Percentiles rank a stretch among this genome's conserved stretches.
Evolutionary conservation across 2,113 vertebrate genomes (phyloP).

Genomic region (Rhinichthys klamathensis): DNA sequence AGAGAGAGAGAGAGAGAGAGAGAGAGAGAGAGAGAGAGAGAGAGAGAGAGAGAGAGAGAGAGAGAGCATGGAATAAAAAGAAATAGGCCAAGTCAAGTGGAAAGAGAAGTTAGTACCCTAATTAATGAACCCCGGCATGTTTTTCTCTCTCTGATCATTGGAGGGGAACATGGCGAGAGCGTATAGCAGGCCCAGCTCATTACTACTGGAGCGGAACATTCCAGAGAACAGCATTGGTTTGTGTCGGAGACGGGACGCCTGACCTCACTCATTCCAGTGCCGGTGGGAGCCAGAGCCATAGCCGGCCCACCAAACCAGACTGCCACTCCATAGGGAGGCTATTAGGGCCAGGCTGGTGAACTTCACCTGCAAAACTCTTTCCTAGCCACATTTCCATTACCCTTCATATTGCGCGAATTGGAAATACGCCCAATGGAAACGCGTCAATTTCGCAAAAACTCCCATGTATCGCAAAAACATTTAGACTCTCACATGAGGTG

Average conservation of each 20-base stretch:
- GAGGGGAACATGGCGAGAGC: conserved; percentile 65
- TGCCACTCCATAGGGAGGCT: conserved; percentile 32
- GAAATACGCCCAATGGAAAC: no score
- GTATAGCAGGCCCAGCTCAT: conserved; percentile 67
- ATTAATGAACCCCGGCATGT: conserved; percentile 50
- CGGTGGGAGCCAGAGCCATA: conserved; percentile 45
- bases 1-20: conserved; percentile 15
- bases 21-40: conserved; percentile 11
- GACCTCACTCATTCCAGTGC: conserved; percentile 48
- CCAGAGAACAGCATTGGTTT: conserved; percentile 66
- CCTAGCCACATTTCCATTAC: no score
- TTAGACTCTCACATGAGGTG: no score
- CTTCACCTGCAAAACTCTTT: not conserved
- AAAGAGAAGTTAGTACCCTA: conserved; percentile 48
- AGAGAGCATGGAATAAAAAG: conserved; percentile 42
- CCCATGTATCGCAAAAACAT: no score
- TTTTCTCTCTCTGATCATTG: conserved; percentile 62
- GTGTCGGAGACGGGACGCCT: conserved; percentile 55
- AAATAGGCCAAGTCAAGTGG: conserved; percentile 11
- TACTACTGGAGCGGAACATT: conserved; percentile 75
- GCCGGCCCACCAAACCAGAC: conserved; percentile 49
- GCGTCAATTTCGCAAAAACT: no score
- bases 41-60: conserved; percentile 13
- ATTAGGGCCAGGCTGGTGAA: conserved; percentile 25
- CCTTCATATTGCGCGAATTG: no score